These are phyloP conservation scores for Nesidiocoris tenuis DNA, from an alignment of 2,888 invertebrate genomes.

Conservation along the genomic window DNA sequence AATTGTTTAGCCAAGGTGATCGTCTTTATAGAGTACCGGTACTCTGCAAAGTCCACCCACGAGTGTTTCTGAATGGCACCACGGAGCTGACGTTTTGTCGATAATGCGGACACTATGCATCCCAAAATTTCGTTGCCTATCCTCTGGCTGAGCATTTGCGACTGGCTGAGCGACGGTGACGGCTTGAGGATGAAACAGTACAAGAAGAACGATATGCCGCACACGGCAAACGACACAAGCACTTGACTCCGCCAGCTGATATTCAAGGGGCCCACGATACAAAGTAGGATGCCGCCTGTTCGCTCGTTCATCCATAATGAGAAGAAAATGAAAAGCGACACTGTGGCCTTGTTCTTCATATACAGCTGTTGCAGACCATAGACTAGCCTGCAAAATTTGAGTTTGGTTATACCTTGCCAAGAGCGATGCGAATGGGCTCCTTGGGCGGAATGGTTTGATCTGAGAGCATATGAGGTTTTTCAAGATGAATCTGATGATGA, in stretches of 20 bases:
- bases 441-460: too few relatives aligned
- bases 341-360: neutral
- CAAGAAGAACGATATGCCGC: neutral
- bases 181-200: constrained; percentile 3
- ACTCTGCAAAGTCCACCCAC: neutral
- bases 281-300: neutral
- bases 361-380: constrained; percentile 1
- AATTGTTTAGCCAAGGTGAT: constrained; percentile 1
- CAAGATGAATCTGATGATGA: too few relatives aligned
- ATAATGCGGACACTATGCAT: constrained; percentile 9
- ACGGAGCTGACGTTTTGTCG: neutral
- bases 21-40: neutral
- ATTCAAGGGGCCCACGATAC: neutral
- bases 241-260: neutral
- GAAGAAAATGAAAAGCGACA: neutral
- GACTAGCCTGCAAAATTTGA: constrained; percentile 8
- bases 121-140: constrained; percentile 1
- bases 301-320: constrained; percentile 1
- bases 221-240: neutral
- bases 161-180: neutral
- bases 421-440: too few relatives aligned
- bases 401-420: too few relatives aligned
- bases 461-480: too few relatives aligned
- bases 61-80: neutral
- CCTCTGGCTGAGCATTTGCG: neutral